Percentiles rank a stretch among this genome's conserved stretches.
phyloP scores from a whole-genome alignment of 2,888 invertebrate species.

The Watsonalla binaria region DNA sequence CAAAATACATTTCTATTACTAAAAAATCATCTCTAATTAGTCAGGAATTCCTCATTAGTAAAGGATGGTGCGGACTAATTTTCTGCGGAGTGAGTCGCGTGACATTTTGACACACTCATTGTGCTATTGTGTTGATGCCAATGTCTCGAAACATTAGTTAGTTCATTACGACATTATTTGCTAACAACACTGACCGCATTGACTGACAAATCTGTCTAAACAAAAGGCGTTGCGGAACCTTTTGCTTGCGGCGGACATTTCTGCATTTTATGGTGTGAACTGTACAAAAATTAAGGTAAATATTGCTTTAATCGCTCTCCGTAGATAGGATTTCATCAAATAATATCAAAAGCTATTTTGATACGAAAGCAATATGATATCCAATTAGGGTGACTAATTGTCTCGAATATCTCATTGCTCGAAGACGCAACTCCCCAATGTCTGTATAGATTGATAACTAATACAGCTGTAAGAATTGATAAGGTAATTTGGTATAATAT shows the following conservation, averaged over 20 bases:
- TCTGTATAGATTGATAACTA: background rate
- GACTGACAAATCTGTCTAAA: background rate
- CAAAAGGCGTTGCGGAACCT: constrained; percentile 17
- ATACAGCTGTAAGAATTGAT: background rate
- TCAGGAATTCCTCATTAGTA: background rate
- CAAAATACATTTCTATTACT: too few species aligned
- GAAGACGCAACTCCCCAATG: background rate
- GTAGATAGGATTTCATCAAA: background rate
- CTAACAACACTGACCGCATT: background rate
- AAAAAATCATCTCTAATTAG: background rate
- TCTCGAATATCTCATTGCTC: background rate
- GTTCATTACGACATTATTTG: background rate
- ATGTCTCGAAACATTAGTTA: background rate
- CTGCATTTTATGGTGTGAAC: constrained; percentile 10
- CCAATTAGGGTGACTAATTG: background rate
- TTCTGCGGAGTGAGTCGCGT: background rate
- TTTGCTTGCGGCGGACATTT: constrained; percentile 40
- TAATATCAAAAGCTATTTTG: background rate
- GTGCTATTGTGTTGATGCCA: background rate
- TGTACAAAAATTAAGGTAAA: background rate
- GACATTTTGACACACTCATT: background rate
- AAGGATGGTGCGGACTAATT: background rate
- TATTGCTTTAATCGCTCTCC: background rate
- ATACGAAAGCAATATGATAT: background rate
- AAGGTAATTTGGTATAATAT: background rate